These are phyloP conservation scores for Anguilla japonica DNA, from an alignment of 2,113 vertebrate species.

Conservation along the genomic window DNA sequence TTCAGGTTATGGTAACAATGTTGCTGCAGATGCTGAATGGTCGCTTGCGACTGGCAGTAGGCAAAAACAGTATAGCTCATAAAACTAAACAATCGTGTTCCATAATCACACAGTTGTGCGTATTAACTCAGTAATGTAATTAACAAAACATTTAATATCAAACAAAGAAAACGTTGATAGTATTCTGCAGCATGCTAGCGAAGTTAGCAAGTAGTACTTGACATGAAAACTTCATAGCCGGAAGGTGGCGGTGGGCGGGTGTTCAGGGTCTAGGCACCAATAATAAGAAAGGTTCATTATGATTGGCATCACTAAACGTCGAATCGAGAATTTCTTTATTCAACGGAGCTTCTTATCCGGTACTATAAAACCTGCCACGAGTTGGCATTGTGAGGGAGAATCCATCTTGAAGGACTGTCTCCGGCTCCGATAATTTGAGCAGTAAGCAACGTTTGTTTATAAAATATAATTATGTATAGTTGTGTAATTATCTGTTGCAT, in stretches of 20 bases:
- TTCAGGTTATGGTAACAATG: neutral
- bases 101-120: neutral
- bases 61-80: neutral
- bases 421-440: conserved; percentile 21
- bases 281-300: conserved; percentile 2
- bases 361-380: conserved; percentile 44
- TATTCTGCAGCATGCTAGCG: neutral
- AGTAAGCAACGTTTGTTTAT: conserved; percentile 28
- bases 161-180: neutral
- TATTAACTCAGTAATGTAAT: neutral
- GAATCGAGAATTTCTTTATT: conserved; percentile 26
- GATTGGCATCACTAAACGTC: conserved; percentile 11
- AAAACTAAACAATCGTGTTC: neutral
- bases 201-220: no score
- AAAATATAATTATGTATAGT: neutral
- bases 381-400: conserved; percentile 36
- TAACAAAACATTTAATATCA: neutral
- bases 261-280: neutral
- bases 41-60: neutral
- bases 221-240: neutral
- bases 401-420: conserved; percentile 41
- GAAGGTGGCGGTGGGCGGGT: neutral
- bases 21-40: neutral
- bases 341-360: conserved; percentile 27
- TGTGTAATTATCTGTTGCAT: neutral